Evolutionary conservation across 1,140 invertebrate genomes (phyloP), one percentile per base, ranked within the genome.

Genomic region (Drosophila repleta): DNA sequence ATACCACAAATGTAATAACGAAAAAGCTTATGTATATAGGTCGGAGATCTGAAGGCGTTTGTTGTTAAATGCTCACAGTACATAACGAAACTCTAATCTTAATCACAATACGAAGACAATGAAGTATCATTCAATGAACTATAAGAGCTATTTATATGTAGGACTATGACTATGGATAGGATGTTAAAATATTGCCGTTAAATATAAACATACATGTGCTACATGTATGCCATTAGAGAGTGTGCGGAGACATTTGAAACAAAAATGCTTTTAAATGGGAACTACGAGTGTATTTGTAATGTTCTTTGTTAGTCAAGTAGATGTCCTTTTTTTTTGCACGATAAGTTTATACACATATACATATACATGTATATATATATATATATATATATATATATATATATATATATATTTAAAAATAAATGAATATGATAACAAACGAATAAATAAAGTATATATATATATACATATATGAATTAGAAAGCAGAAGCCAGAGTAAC

Each of bases 81-180:
- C 32, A 35, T 67, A 62, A 15, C n/a, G 10, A 64, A 60, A 43
- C 56, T 32, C 21, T 56, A 48, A 58, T 37, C 62, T 48, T 67
- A 67, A 71, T 65, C 57, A 68, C 71, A 80, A 75, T 69, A 85
- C 82, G 70, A 85, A 85, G 81, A 85, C 81, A 85, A 85, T 85
- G 82, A 85, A 84, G 81, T 87, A 85, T 85, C 81, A 85, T 85
- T 65, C 60, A 85, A 85, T 85, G 82, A 85, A 81, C 70, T 68
- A 69, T 76, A 85, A 77, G 67, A 85, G 82, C 79, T 82, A 87
- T 74, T 69, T 3, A 35, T 61, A 58, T 58, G 57, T 67, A 78
- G 55, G 26, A 53, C 56, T 70, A 67, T 63, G 29, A 65, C 29
- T 62, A 75, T 49, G 26, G 46, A 71, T 69, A 67, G 49, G 26